Evolutionary conservation across 2,113 vertebrate species (phyloP).

Genomic region (Microcebus lehilahytsara): DNA sequence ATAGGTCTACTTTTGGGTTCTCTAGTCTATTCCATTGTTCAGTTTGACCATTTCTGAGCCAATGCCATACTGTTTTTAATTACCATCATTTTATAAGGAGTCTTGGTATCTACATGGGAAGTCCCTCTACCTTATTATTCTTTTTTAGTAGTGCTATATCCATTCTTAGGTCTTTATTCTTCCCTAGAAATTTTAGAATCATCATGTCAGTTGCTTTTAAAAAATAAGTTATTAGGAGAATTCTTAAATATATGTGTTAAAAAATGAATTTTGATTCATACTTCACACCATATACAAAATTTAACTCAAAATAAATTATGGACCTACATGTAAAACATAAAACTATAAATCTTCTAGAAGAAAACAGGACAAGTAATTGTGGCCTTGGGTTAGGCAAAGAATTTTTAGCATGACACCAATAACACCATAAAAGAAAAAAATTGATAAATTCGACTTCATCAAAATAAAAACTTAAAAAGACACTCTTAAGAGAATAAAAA

Average conservation of each 20-base stretch:
- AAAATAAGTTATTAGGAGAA: background rate
- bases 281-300: background rate
- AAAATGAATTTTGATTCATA: background rate
- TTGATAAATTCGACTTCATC: background rate
- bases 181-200: background rate
- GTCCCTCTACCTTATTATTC: background rate
- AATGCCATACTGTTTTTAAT: background rate
- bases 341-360: background rate
- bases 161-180: background rate
- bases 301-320: background rate
- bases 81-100: background rate
- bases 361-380: background rate
- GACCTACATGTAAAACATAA: background rate
- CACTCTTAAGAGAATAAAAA: background rate
- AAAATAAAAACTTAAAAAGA: background rate
- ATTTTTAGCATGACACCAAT: background rate
- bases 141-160: background rate
- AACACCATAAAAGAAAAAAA: background rate
- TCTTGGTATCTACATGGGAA: background rate
- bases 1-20: background rate
- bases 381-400: background rate
- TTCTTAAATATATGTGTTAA: background rate
- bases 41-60: background rate
- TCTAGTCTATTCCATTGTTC: background rate
- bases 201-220: background rate